Base-by-base conservation (phyloP, 2,888 invertebrate genomes). In the Epirrita christyi region DNA sequence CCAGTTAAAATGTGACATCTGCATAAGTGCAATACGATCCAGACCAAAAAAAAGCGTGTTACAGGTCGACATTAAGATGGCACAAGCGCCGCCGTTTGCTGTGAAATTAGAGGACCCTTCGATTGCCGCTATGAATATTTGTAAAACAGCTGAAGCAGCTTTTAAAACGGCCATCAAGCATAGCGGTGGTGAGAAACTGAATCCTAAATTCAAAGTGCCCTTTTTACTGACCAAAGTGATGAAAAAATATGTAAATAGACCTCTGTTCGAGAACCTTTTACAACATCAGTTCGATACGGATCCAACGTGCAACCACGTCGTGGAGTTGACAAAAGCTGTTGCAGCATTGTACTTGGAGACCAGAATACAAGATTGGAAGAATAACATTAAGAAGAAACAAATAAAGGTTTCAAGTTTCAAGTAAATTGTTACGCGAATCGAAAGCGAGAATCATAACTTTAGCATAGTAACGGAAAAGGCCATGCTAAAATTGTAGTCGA, bases 211-310 rank as follows among this genome's bases (percentile, higher is more conserved):
- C 9, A 27, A 32, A 4, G 27, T 45, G 27, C 32, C 34, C 1
- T 32, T 9, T 45, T 13, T 45, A 21, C 21, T 53, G 40, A 15
- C 21, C 2, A 53, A 40, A 32, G 45, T 53, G 0, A 40, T 53
- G 45, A 34, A 53, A 32, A 40, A 40, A 21, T 53, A 40, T 27
- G 27, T 53, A 6, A 5, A 13, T 6, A 40, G 15, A 10, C 40
- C 52, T 3, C 8, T 53, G 13, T 53, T 53, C 13, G 45, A 45
- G 10, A 21, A 21, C 8, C 11, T 45, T 6, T 1, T 10, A 2
- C 21, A 53, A 0, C 52, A 53, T 13, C 52, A 53, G 52, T 53
- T 32, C 11, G 40, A 53, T 13, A 46, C 45, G 6, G 45, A 53
- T 15, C 3, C 3, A 11, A 53, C 40, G 9, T 45, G 34, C 40